These are phyloP conservation scores for Cryptocephalus moraei DNA, from an alignment of 2,888 invertebrate genomes.

Conservation along the genomic window DNA sequence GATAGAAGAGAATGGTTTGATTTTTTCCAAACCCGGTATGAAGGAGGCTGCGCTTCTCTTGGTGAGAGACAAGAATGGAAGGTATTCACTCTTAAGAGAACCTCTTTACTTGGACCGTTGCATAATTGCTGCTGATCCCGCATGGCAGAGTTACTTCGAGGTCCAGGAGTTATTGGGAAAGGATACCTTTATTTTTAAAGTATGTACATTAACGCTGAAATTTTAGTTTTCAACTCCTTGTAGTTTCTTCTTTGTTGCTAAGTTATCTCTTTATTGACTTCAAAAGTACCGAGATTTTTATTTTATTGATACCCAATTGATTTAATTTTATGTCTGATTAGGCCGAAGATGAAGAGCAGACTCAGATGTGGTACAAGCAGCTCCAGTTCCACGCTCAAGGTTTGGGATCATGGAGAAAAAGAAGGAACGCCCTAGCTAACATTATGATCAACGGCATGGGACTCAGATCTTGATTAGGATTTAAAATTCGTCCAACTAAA, in stretches of 20 bases:
- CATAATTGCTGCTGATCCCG: slow-evolving; percentile 82
- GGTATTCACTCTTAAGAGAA: slow-evolving; percentile 78
- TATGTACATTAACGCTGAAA: slow-evolving; percentile 30
- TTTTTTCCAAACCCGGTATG: slow-evolving; percentile 65
- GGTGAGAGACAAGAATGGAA: slow-evolving; percentile 81
- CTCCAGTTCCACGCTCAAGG: slow-evolving; percentile 86
- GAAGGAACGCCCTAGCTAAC: slow-evolving; percentile 89
- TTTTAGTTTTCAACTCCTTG: no score
- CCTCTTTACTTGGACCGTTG: slow-evolving; percentile 86
- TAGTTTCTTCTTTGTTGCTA: no score
- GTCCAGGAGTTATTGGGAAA: slow-evolving; percentile 87
- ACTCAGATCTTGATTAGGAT: slow-evolving; percentile 23
- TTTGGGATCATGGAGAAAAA: slow-evolving; percentile 84
- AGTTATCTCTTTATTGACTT: no score
- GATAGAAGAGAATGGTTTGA: slow-evolving; percentile 25
- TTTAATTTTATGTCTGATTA: slow-evolving; percentile 44
- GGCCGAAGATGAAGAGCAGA: slow-evolving; percentile 82
- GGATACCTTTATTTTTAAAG: slow-evolving; percentile 92
- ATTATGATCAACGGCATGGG: slow-evolving; percentile 90
- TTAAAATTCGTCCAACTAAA: slow-evolving; percentile 4
- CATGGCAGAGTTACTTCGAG: slow-evolving; percentile 90
- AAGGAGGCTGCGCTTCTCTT: slow-evolving; percentile 81
- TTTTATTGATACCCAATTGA: slow-evolving; percentile 1
- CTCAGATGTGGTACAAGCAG: slow-evolving; percentile 82
- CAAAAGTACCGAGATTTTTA: no score